Conservation (phyloP, 2,888 invertebrate genomes). For the Noctua fimbriata region DNA sequence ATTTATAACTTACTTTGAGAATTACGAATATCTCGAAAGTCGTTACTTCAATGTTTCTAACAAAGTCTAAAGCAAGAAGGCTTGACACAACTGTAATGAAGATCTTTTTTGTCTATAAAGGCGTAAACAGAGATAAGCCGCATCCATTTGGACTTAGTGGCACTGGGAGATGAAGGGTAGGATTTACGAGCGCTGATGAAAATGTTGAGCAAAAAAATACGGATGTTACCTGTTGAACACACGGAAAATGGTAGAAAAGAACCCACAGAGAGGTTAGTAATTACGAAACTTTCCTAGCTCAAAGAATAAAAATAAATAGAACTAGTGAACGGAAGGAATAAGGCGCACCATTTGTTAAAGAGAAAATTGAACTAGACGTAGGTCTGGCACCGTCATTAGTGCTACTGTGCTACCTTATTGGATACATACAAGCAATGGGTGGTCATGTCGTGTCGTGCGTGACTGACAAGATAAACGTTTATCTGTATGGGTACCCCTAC, state of each 20-base stretch:
- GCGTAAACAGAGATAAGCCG: conserved; percentile 33
- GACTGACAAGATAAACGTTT: conserved; percentile 29
- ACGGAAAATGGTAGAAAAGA: conserved; percentile 41
- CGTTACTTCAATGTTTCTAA: conserved; percentile 1
- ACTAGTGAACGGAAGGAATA: conserved; percentile 63
- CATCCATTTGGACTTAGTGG: conserved; percentile 53
- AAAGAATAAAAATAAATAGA: conserved; percentile 69
- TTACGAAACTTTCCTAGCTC: conserved; percentile 74
- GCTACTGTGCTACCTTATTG: conserved; percentile 11
- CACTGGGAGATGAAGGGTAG: conserved; percentile 46
- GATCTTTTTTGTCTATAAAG: conserved; percentile 17
- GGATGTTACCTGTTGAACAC: conserved; percentile 71
- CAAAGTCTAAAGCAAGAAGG: neutral
- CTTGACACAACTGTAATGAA: conserved; percentile 18
- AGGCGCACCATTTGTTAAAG: conserved; percentile 46
- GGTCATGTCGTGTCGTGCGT: conserved; percentile 2
- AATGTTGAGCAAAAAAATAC: conserved; percentile 71
- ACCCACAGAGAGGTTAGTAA: conserved; percentile 69
- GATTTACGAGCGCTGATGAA: conserved; percentile 65
- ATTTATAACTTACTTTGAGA: neutral
- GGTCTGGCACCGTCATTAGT: conserved; percentile 42
- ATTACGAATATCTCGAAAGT: neutral
- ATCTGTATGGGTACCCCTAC: neutral
- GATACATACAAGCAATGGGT: conserved; percentile 14
- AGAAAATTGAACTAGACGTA: conserved; percentile 45